phyloP scores from a whole-genome alignment of 2,113 vertebrate genomes.

The Prionailurus bengalensis region DNA sequence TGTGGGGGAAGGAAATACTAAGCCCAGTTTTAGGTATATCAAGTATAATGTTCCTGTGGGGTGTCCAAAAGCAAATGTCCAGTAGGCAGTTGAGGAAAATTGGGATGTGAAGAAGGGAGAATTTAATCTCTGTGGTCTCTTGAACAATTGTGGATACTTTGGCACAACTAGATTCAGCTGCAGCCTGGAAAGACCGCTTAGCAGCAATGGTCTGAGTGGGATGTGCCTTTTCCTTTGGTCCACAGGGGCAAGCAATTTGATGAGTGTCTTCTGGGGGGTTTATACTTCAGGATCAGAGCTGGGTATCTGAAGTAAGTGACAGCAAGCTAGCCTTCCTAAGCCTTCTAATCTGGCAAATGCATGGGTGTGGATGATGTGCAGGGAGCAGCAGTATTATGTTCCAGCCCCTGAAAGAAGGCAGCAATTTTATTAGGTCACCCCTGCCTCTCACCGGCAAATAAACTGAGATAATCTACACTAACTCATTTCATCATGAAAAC shows the following conservation, averaged over 20 bases:
- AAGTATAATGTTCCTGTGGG: neutral
- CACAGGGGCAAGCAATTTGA: neutral
- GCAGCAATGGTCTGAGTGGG: rapidly evolving
- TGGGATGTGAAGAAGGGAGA: neutral
- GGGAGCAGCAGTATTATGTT: neutral
- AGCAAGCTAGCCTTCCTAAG: neutral
- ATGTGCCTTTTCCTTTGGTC: neutral
- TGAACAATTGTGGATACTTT: neutral
- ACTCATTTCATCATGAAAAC: slow-evolving; percentile 32
- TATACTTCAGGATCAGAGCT: neutral
- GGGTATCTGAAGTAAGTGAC: neutral
- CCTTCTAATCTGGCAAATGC: neutral
- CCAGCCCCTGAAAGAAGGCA: neutral
- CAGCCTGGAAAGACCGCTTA: neutral
- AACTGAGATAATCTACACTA: neutral
- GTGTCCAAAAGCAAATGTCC: neutral
- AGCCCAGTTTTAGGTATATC: neutral
- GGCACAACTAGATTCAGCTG: neutral
- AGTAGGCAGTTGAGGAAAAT: neutral
- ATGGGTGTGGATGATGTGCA: neutral
- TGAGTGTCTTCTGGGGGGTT: neutral
- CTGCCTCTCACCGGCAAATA: neutral
- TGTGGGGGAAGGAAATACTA: neutral
- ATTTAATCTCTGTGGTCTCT: neutral
- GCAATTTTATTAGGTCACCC: neutral